A percentile compares a stretch with the other conserved stretches of the same genome.
These are phyloP conservation scores for Invenusta paracnida DNA, from an alignment of 2,888 invertebrate species.

Conservation along the genomic window DNA sequence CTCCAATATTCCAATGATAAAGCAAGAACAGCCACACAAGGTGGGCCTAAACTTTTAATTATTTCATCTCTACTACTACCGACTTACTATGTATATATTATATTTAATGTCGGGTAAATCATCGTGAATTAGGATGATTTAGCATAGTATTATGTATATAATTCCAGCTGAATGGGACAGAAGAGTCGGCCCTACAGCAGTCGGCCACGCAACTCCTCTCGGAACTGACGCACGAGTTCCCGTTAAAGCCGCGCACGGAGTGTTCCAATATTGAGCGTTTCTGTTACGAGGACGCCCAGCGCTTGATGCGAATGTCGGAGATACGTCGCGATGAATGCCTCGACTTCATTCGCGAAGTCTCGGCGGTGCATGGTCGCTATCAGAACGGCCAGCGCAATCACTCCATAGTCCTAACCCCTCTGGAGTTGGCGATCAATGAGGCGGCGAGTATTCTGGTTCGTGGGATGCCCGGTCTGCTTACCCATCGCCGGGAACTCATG, in stretches of 20 bases:
- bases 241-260: not conserved
- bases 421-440: slow-evolving; percentile 43
- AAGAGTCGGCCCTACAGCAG: not conserved
- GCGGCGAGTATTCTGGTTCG: slow-evolving; percentile 32
- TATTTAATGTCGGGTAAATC: too few species aligned
- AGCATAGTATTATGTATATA: too few species aligned
- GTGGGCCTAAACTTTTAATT: not conserved
- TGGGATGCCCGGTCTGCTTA: slow-evolving; percentile 39
- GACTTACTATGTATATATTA: too few species aligned
- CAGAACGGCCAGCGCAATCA: slow-evolving; percentile 36
- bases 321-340: not conserved
- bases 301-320: not conserved
- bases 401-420: slow-evolving; percentile 38
- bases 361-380: slow-evolving; percentile 40
- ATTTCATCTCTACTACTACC: too few species aligned
- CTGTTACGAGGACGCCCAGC: not conserved
- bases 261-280: not conserved
- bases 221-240: not conserved
- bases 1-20: not conserved
- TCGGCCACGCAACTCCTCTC: not conserved
- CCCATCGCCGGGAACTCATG: slow-evolving; percentile 37
- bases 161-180: not conserved
- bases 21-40: not conserved
- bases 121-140: too few species aligned
- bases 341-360: slow-evolving; percentile 37